Evolutionary conservation across 2,797 vertebrate species (phyloP), one percentile per base, ranked within the genome.

Genomic region (Moxostoma hubbsi): DNA sequence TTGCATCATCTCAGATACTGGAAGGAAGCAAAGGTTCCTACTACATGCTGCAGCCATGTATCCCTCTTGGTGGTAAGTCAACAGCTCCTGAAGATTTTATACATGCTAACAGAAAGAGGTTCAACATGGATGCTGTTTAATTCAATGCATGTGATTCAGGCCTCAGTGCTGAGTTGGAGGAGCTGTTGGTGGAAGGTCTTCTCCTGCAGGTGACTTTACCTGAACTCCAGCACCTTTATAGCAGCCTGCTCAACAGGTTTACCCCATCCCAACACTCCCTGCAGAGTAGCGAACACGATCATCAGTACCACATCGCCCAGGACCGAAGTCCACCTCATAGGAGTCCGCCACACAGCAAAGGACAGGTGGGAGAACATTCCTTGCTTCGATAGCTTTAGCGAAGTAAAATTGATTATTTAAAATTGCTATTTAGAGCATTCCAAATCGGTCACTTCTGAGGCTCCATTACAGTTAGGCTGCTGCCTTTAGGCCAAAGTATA

Each of bases 151-250:
- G 24, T 61, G 12, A 69, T 61, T 57, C 73, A 98, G 97, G 91
- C 73, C 84, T 98, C 8, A 90, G 91, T 82, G 82, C 93, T 0
- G 96, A 97, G 82, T 91, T 99, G 90, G 96, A 97, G 51, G 96
- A 98, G 87, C 85, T 99, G 87, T 92, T 99, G 94, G 96, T 98
- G 90, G 98, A 99, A 89, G 98, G 97, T 36, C 96, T 98, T 85
- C 93, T 99, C 86, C 95, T 99, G 50, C 97, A 98, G 91, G 97
- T 99, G 66, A 96, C 97, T 15, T 90, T 99, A 84, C 97, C 97
- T 0, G 98, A 99, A 90, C 95, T 96, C 0, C 96, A 98, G 90
- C 95, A 97, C 88, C 92, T 99, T 74, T 97, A 98, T 87, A 94
- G 93, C 88, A 94, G 93, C 62, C 86, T 99, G 72, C 92, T 97